phyloP scores from a whole-genome alignment of 2,113 vertebrate species.

The Tichodroma muraria region DNA sequence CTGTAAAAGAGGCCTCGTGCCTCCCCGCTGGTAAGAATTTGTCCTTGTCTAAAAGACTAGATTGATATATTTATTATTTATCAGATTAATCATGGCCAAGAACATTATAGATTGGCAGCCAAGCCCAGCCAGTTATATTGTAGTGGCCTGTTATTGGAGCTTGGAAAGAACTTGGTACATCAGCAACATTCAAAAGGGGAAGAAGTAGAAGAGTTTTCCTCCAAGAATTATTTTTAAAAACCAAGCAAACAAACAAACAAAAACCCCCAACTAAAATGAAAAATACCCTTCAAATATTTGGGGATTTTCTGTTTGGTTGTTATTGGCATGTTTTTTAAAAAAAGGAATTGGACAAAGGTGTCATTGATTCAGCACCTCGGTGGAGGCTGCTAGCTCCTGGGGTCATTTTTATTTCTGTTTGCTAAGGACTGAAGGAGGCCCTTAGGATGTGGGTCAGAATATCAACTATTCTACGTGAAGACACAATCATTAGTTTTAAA shows the following conservation, averaged over 20 bases:
- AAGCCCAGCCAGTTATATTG: constrained; percentile 70
- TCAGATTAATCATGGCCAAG: constrained; percentile 98
- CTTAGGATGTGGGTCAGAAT: constrained; percentile 49
- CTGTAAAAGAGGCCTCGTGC: constrained; percentile 89
- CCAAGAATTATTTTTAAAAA: constrained; percentile 27
- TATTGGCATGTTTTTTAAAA: not conserved
- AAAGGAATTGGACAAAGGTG: constrained; percentile 6
- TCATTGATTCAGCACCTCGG: constrained; percentile 68
- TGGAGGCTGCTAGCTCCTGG: constrained; percentile 67
- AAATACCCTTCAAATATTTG: not conserved
- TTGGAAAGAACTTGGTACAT: constrained; percentile 37
- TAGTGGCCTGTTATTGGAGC: constrained; percentile 50
- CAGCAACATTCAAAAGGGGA: constrained; percentile 37
- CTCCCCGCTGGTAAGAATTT: constrained; percentile 98
- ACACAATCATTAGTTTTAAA: constrained; percentile 44
- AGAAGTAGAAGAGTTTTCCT: constrained; percentile 29
- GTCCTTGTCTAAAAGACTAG: constrained; percentile 98
- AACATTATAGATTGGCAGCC: constrained; percentile 87
- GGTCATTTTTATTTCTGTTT: constrained; percentile 82
- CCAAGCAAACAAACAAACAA: not conserved
- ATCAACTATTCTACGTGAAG: constrained; percentile 37
- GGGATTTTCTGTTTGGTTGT: not conserved
- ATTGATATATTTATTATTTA: constrained; percentile 99
- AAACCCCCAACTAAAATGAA: not conserved
- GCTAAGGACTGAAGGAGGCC: constrained; percentile 64